Conservation (phyloP, 35 echinoderm and acorn worm genomes). For the Ophiothrix spiculata region DNA sequence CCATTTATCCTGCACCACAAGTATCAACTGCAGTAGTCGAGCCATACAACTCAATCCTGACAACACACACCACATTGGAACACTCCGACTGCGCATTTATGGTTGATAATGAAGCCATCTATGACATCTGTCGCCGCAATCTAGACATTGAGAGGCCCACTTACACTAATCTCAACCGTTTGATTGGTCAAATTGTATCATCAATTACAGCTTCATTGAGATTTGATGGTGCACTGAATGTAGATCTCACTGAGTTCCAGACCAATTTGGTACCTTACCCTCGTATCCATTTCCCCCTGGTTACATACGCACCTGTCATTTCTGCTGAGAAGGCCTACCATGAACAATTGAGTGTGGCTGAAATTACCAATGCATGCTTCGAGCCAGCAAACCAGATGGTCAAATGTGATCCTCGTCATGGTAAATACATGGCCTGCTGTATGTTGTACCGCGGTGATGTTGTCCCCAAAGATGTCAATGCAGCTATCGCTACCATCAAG, state of each 20-base stretch:
- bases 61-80: slow-evolving; percentile 75
- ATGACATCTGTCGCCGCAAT: slow-evolving; percentile 71
- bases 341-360: slow-evolving; percentile 57
- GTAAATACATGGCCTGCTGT: slow-evolving; percentile 61
- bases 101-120: slow-evolving; percentile 89
- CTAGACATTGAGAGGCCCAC: slow-evolving; percentile 58
- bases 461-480: slow-evolving; percentile 60
- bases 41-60: slow-evolving; percentile 74
- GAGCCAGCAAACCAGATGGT: slow-evolving; percentile 62
- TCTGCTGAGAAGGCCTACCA: slow-evolving; percentile 74
- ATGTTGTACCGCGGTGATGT: slow-evolving; percentile 54
- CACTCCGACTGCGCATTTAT: slow-evolving; percentile 83
- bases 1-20: slow-evolving; percentile 60
- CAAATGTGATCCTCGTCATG: slow-evolving; percentile 57
- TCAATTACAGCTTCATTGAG: slow-evolving; percentile 63
- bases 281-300: slow-evolving; percentile 65
- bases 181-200: slow-evolving; percentile 55
- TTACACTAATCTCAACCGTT: slow-evolving; percentile 56
- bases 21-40: slow-evolving; percentile 73
- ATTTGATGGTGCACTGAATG: slow-evolving; percentile 76
- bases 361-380: slow-evolving; percentile 67
- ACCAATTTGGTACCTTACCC: slow-evolving; percentile 77
- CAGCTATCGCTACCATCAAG: slow-evolving; percentile 47
- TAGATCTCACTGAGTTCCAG: slow-evolving; percentile 76
- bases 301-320: slow-evolving; percentile 68